phyloP scores from a whole-genome alignment of 2,113 vertebrate species.

The human (Homo sapiens) region DNA sequence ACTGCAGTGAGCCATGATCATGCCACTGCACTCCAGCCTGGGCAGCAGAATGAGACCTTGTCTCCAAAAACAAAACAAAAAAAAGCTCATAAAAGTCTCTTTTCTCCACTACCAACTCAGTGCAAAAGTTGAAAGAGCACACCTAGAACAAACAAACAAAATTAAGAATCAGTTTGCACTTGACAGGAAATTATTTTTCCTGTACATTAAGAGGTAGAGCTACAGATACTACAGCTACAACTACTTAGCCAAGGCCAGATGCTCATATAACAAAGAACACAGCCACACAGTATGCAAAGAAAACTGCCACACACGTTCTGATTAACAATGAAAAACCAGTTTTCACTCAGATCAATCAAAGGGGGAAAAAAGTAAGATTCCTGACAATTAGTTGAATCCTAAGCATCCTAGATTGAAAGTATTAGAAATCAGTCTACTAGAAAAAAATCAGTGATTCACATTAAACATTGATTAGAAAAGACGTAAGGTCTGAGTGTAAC shows the following conservation, averaged over 20 bases:
- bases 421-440: conserved; percentile 13
- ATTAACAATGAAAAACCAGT: neutral
- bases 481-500: neutral
- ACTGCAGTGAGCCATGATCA: too few species aligned
- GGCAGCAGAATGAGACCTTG: neutral
- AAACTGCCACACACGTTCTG: neutral
- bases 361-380: neutral
- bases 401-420: conserved; percentile 20
- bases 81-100: conserved; percentile 26
- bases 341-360: neutral
- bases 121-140: conserved; percentile 32
- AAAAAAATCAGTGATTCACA: neutral
- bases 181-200: conserved; percentile 9
- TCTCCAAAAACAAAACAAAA: neutral
- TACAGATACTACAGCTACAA: neutral
- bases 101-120: neutral
- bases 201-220: neutral
- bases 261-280: neutral
- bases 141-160: neutral
- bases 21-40: neutral
- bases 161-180: neutral
- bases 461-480: neutral
- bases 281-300: neutral
- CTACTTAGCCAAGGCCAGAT: neutral
- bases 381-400: conserved; percentile 3